phyloP scores from a whole-genome alignment of 2,888 invertebrate species.

The Diarsia brunnea region DNA sequence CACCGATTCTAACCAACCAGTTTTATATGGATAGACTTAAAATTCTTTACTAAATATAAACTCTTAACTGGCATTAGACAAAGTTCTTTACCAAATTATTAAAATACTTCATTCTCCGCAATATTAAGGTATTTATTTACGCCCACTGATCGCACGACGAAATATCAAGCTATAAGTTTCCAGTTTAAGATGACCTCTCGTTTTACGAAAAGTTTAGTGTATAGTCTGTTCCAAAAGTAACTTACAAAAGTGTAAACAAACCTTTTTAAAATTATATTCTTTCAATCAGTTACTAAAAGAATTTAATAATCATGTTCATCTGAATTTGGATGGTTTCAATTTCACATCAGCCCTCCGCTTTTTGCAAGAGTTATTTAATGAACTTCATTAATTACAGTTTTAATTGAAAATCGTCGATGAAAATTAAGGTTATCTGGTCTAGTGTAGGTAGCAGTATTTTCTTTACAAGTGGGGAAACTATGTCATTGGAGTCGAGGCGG shows the following conservation, averaged over 20 bases:
- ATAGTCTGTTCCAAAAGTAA: not conserved
- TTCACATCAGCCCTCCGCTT: too few species aligned
- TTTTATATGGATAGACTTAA: not conserved
- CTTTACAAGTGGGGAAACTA: too few species aligned
- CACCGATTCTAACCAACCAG: not conserved
- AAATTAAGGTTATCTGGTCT: not conserved
- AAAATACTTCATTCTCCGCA: constrained; percentile 28
- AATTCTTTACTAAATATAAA: constrained; percentile 19
- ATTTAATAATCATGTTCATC: not conserved
- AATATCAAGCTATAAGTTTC: constrained; percentile 1
- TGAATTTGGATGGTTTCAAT: not conserved
- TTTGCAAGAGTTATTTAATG: not conserved
- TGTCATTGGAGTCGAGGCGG: too few species aligned
- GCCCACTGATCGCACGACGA: constrained; percentile 44
- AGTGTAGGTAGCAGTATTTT: too few species aligned
- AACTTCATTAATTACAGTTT: not conserved
- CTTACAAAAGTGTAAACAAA: not conserved
- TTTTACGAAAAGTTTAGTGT: not conserved
- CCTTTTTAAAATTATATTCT: not conserved
- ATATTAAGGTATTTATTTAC: constrained; percentile 46
- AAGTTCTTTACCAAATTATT: constrained; percentile 47
- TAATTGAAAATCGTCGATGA: not conserved
- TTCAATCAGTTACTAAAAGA: not conserved
- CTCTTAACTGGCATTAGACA: constrained; percentile 22
- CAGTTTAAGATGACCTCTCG: not conserved